Base-by-base conservation (phyloP, 2,113 vertebrate genomes). In the Coptodon bakossiorum region DNA sequence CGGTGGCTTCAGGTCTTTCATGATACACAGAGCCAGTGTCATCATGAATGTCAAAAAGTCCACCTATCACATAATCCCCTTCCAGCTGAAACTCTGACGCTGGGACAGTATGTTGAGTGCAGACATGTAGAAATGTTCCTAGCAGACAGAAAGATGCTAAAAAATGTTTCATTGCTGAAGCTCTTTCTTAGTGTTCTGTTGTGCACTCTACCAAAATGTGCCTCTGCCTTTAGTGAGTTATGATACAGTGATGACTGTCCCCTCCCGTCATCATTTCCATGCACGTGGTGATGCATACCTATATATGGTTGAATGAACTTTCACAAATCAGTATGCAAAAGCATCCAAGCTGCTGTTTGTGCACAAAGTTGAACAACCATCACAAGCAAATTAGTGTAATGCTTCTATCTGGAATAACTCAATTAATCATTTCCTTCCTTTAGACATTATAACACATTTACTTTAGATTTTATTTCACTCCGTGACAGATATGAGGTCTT, bases 11-110 rank as follows among this genome's bases (percentile, higher is more conserved):
- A 31, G 95, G 95, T 89, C 48, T 82, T 34, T 53, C 19, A 3
- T 84, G 80, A 89, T 82, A 2, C 45, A 16, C 3, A 16, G 22
- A 1, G 1, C 7, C 3, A 1, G 1, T 61, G 34, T 14, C 40
- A 10, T 78, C 24, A 85, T 95, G 94, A 73, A 96, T 59, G 36
- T 91, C 16, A 91, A 96, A 96, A 80, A 96, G 83, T 71, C 96
- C 96, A 85, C 94, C 95, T 2, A 96, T 61, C 82, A 92, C 54
- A 89, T 91, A 95, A 86, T 96, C 94, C 80, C 95, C 96, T 5
- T 92, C 48, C 50, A 94, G 82, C 2, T 57, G 84, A 92, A 96
- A 97, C 84, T 94, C 92, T 24, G 91, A 92, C 5, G 16, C 19
- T 50, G 71, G 14, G 13, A 11, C 3, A 14, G 81, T 29, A 83